These are phyloP conservation scores for Atrichornis clamosus DNA, from an alignment of 2,113 vertebrate genomes.

Conservation along the genomic window DNA sequence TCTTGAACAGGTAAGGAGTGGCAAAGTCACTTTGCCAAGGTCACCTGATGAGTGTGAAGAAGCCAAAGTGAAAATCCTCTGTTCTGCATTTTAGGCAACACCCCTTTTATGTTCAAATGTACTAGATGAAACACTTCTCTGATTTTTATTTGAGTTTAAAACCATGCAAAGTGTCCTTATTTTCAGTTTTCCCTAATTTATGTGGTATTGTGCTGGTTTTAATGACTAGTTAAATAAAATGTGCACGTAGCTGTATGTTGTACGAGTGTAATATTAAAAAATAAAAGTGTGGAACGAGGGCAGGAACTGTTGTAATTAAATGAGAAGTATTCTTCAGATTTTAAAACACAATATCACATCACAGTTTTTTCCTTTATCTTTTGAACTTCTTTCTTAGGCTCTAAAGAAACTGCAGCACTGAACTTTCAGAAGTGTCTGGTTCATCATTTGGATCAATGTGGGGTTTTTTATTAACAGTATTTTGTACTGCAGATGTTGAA, in stretches of 20 bases:
- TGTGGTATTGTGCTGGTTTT: not conserved
- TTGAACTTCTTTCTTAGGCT: not conserved
- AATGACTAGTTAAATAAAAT: not conserved
- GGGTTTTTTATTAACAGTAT: not conserved
- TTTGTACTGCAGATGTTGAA: slow-evolving; percentile 4
- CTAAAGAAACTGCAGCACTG: not conserved
- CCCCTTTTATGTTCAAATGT: not conserved
- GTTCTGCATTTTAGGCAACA: not conserved
- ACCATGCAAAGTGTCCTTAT: not conserved
- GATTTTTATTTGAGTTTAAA: not conserved
- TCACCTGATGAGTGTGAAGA: not conserved
- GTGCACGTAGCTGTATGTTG: not conserved
- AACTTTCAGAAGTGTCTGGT: not conserved
- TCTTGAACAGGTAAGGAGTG: not conserved
- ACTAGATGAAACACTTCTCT: not conserved
- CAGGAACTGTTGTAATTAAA: not conserved
- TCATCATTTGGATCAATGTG: not conserved
- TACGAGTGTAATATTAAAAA: not conserved
- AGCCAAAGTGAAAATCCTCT: not conserved
- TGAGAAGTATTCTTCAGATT: not conserved
- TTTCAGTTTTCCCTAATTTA: not conserved
- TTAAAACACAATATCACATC: not conserved
- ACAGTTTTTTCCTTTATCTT: not conserved
- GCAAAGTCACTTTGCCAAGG: not conserved
- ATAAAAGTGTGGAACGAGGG: not conserved